phyloP scores from a whole-genome alignment of 2,797 vertebrate species.

The Antennarius maculatus region DNA sequence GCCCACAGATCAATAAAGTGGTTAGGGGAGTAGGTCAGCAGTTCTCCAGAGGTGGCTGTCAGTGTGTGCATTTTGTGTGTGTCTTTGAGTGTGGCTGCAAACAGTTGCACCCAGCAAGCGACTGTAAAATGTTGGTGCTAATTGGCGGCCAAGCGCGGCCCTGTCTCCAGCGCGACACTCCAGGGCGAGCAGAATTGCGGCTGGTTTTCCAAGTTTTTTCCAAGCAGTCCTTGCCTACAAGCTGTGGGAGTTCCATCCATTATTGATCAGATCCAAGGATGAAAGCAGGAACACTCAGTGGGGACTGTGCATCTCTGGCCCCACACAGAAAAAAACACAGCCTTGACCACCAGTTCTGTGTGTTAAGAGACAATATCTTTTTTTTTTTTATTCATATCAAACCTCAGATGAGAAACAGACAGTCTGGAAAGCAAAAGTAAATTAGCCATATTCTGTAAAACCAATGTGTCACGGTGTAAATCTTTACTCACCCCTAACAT shows the following conservation, averaged over 20 bases:
- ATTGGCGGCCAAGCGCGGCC: constrained; percentile 75
- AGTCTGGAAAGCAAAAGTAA: constrained; percentile 32
- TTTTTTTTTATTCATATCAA: constrained; percentile 39
- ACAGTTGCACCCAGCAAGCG: constrained; percentile 70
- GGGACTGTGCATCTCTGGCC: constrained; percentile 75
- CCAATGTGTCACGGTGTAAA: constrained; percentile 15
- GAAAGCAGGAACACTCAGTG: constrained; percentile 78
- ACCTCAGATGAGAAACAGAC: constrained; percentile 14
- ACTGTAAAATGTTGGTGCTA: constrained; percentile 78
- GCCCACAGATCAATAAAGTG: constrained; percentile 86
- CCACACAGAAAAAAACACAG: constrained; percentile 40
- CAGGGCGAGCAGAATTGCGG: constrained; percentile 65
- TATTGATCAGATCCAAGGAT: constrained; percentile 86
- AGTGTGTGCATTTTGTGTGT: constrained; percentile 27
- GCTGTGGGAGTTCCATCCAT: constrained; percentile 84
- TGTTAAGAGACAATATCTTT: constrained; percentile 35
- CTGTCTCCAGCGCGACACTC: constrained; percentile 51
- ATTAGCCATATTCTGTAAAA: constrained; percentile 19
- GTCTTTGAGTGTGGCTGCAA: constrained; percentile 63
- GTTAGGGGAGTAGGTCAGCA: constrained; percentile 85
- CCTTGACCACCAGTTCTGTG: constrained; percentile 59
- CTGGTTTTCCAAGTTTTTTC: constrained; percentile 67
- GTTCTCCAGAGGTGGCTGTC: constrained; percentile 79
- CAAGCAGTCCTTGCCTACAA: constrained; percentile 74
- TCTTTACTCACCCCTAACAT: constrained; percentile 45